Evolutionary conservation across 2,113 vertebrate species (phyloP).

Genomic region (Dasypus novemcinctus): DNA sequence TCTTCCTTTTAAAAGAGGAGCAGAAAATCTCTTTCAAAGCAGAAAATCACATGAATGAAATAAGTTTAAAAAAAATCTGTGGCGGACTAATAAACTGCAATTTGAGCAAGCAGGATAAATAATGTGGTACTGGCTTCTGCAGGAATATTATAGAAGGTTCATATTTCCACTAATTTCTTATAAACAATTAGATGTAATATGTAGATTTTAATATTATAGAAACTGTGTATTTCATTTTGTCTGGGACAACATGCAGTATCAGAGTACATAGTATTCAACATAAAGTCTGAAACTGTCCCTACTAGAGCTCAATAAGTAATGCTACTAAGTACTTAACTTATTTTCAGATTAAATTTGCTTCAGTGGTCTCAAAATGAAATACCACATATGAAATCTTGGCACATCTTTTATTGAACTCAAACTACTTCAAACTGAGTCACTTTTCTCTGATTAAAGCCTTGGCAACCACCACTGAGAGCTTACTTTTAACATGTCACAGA

Average conservation of each 20-base stretch:
- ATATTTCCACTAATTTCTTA: neutral
- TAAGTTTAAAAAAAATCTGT: neutral
- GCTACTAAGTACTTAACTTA: neutral
- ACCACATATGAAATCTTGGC: neutral
- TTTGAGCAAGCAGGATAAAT: constrained; percentile 16
- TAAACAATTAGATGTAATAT: neutral
- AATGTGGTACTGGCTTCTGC: neutral
- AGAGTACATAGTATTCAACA: neutral
- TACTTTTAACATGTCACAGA: neutral
- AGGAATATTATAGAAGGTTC: neutral
- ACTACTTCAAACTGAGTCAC: neutral
- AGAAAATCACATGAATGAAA: neutral
- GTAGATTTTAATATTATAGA: neutral
- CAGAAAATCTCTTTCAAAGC: neutral
- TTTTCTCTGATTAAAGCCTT: constrained; percentile 38
- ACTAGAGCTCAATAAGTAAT: neutral
- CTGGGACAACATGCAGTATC: neutral
- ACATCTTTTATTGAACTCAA: constrained; percentile 27
- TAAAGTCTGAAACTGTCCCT: neutral
- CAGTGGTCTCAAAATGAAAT: neutral
- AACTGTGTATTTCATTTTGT: neutral
- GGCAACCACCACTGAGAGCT: neutral
- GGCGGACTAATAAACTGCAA: neutral
- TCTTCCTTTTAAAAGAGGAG: neutral
- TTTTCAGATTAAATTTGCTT: constrained; percentile 38